Base-by-base conservation (phyloP, 2,113 vertebrate genomes). In the Peromyscus leucopus region DNA sequence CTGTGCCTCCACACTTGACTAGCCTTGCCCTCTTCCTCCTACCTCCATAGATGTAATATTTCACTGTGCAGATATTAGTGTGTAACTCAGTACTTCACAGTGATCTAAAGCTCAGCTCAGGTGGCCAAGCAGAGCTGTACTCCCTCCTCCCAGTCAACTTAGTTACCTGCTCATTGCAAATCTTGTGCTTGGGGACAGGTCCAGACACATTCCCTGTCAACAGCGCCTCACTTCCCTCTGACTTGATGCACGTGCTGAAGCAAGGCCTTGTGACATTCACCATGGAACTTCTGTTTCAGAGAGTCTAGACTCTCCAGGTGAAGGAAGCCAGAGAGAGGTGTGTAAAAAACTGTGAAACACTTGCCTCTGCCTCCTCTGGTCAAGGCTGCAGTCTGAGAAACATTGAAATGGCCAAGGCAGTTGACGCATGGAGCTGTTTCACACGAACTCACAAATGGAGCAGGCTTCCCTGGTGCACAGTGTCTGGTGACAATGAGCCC, bases 311-410 rank as follows among this genome's bases (percentile, higher is more conserved):
- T 94, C 61, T 75, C n/a, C 46, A 21, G 19, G 11, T 89, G 61
- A 26, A n/a, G 6, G 36, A 51, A 82, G 42, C 39, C 85, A 69
- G 59, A 63, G 71, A 76, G 63, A 42, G 69, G 24, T 0, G 13
- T 94, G 95, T 85, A 17, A 82, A 67, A 19, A 55, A 19, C 48
- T 65, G 26, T 91, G 61, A 94, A 82, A 72, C 39, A 39, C 59
- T 72, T 16, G 31, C 71, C 19, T 83, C 55, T 88, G 24, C 67
- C 46, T 86, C n/a, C 69, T 26, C 39, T 78, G 7, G 42, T 87
- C 57, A 24, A 71, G n/a, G 42, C 31, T 95, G 15, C 10, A 24
- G 13, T 51, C 93, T 55, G 24, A 83, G 75, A 92, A 82, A 93
- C 69, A 75, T 1, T 72, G 87, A 95, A 93, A 83, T 71, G 16